These are phyloP conservation scores for Periplaneta americana DNA, from an alignment of 1,140 invertebrate species.

Conservation along the genomic window DNA sequence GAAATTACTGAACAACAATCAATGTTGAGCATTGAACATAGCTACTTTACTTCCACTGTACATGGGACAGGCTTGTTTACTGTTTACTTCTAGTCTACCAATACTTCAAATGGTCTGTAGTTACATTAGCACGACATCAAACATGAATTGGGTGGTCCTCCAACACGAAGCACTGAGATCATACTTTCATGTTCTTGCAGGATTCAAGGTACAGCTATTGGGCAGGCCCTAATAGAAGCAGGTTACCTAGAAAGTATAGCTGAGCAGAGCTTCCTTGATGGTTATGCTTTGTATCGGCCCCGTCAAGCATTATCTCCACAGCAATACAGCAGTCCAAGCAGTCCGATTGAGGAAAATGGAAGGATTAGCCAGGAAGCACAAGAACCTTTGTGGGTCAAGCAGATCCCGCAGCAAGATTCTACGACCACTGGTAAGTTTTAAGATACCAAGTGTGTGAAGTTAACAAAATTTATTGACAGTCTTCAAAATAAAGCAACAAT, in stretches of 20 bases:
- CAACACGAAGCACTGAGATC: no score
- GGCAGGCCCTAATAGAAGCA: constrained; percentile 74
- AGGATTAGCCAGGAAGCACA: constrained; percentile 41
- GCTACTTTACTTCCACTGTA: no score
- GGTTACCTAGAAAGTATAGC: constrained; percentile 60
- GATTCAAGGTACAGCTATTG: constrained; percentile 70
- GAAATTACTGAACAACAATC: no score
- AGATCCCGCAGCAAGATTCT: constrained; percentile 53
- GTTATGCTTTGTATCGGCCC: constrained; percentile 51
- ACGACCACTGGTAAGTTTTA: constrained; percentile 30
- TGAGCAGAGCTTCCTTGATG: constrained; percentile 48
- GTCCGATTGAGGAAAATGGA: constrained; percentile 22
- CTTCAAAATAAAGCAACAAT: no score
- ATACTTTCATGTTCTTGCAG: constrained; percentile 44
- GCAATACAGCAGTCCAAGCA: constrained; percentile 21
- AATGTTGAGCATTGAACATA: no score
- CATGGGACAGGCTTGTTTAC: no score
- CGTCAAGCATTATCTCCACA: constrained; percentile 23
- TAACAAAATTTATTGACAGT: no score
- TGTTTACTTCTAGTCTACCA: no score
- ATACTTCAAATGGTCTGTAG: no score
- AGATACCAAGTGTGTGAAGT: no score
- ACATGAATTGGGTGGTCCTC: no score
- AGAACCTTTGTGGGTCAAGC: constrained; percentile 67
- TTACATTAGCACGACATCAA: no score